phyloP scores from a whole-genome alignment of 2,113 vertebrate species.

The Trochalopteron elliotii region DNA sequence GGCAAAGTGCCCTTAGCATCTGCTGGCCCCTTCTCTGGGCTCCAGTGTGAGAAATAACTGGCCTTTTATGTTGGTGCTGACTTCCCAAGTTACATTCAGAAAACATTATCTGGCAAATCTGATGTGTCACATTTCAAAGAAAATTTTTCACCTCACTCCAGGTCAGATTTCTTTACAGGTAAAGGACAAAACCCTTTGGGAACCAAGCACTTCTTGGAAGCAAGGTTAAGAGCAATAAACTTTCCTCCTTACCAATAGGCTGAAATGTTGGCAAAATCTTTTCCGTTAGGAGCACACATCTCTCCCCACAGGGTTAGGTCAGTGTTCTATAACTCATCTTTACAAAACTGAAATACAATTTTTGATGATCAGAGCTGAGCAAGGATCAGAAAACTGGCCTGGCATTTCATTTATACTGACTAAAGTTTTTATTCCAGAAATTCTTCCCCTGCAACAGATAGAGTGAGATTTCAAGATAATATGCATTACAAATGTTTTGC shows the following conservation, averaged over 20 bases:
- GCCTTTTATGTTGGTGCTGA: background rate
- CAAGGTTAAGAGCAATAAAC: background rate
- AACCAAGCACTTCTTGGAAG: background rate
- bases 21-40: background rate
- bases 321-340: background rate
- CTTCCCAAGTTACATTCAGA: background rate
- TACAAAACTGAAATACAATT: background rate
- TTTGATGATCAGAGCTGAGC: background rate
- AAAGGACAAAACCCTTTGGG: slow-evolving; percentile 8
- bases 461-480: background rate
- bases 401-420: background rate
- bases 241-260: background rate
- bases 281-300: background rate
- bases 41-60: background rate
- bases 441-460: background rate
- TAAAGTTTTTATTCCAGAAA: background rate
- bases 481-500: background rate
- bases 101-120: background rate
- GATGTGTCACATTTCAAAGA: background rate
- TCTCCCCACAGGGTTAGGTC: background rate
- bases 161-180: background rate
- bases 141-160: background rate
- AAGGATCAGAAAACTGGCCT: background rate
- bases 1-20: background rate
- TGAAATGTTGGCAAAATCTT: background rate